Conservation (phyloP, 2,797 vertebrate species). For the Eupleurogrammus muticus region DNA sequence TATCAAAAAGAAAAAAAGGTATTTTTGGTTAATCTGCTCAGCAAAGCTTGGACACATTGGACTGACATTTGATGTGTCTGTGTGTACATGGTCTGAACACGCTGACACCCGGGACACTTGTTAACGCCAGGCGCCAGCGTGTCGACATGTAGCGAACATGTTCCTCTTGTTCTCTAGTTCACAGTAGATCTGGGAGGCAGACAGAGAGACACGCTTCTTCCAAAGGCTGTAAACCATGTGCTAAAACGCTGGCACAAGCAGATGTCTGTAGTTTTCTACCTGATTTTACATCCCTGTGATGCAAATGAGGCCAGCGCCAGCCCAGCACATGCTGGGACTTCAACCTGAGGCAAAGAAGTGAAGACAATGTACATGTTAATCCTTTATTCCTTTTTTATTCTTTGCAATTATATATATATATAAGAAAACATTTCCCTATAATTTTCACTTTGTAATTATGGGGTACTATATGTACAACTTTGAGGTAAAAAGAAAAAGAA, state of each 20-base stretch:
- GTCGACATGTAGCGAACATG: constrained; percentile 35
- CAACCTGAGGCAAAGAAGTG: not conserved
- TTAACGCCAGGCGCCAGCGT: constrained; percentile 58
- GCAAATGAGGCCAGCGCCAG: constrained; percentile 50
- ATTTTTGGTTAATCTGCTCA: constrained; percentile 8
- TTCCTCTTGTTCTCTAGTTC: constrained; percentile 24
- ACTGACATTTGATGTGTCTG: constrained; percentile 19
- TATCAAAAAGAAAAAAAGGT: constrained; percentile 8
- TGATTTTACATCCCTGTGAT: constrained; percentile 49
- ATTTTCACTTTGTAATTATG: too few relatives aligned
- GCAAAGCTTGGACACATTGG: constrained; percentile 21
- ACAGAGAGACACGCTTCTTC: constrained; percentile 34
- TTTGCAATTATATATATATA: too few relatives aligned
- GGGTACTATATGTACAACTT: too few relatives aligned
- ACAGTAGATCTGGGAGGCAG: constrained; percentile 36
- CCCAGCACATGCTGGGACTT: constrained; percentile 22
- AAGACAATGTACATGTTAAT: too few relatives aligned
- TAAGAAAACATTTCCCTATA: too few relatives aligned
- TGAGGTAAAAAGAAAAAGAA: not conserved
- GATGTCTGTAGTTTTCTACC: constrained; percentile 47
- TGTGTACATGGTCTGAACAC: constrained; percentile 17
- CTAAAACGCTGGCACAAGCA: constrained; percentile 53
- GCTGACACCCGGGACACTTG: constrained; percentile 47
- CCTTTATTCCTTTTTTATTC: too few relatives aligned
- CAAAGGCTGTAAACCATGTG: constrained; percentile 30